Evolutionary conservation across 2,888 invertebrate species (phyloP).

Genomic region (Cantharis nigra): DNA sequence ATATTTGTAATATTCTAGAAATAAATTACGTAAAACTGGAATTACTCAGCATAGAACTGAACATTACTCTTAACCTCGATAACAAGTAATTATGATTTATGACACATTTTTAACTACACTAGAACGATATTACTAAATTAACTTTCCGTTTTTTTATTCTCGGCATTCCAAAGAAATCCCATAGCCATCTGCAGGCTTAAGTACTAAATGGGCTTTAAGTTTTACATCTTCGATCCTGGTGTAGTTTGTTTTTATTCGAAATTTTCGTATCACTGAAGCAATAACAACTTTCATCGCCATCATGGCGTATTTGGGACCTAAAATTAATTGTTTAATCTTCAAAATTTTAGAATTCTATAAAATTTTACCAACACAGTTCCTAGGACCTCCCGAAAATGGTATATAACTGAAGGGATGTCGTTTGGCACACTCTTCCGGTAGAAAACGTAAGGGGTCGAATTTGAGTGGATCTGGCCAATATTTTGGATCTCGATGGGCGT

Average conservation of each 20-base stretch:
- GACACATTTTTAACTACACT: too few relatives aligned
- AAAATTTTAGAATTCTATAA: not conserved
- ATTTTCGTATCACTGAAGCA: not conserved
- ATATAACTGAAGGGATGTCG: not conserved
- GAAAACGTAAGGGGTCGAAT: not conserved
- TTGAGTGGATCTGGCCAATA: too few relatives aligned
- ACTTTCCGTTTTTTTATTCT: not conserved
- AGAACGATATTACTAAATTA: too few relatives aligned
- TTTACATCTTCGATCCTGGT: not conserved
- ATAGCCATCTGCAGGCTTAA: not conserved
- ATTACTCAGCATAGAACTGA: too few relatives aligned
- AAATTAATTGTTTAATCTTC: not conserved
- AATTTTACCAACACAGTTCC: not conserved
- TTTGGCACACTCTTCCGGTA: not conserved
- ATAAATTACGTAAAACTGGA: too few relatives aligned
- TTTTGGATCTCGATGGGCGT: too few relatives aligned
- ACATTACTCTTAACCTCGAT: too few relatives aligned
- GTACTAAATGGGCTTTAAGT: not conserved
- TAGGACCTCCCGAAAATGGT: not conserved
- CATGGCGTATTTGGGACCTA: not conserved
- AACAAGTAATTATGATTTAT: too few relatives aligned
- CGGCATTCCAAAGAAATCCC: not conserved
- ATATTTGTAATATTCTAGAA: too few relatives aligned
- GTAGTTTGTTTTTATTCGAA: not conserved
- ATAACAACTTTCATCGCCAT: not conserved